These are phyloP conservation scores for Rotaria magnacalcarata DNA, from an alignment of 2,888 invertebrate species.

Conservation along the genomic window DNA sequence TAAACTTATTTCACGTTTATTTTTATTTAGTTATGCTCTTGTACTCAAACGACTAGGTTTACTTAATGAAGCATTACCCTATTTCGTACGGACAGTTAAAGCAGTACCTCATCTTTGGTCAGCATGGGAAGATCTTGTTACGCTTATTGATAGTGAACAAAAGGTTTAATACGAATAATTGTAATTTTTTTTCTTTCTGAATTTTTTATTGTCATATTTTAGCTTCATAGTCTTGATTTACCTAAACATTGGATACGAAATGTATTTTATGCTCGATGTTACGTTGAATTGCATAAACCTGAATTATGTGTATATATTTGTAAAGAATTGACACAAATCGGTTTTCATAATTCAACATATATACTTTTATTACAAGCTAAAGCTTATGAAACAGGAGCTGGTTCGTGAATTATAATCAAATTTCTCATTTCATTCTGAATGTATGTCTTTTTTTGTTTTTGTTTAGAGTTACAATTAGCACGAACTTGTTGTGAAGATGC, in stretches of 20 bases:
- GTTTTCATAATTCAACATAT: slow-evolving; percentile 32
- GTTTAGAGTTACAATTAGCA: slow-evolving; percentile 63
- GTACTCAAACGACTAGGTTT: slow-evolving; percentile 81
- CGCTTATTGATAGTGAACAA: slow-evolving; percentile 76
- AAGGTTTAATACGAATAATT: slow-evolving; percentile 60
- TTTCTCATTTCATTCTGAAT: background rate
- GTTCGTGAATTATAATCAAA: background rate
- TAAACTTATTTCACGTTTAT: background rate
- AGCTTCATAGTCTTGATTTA: slow-evolving; percentile 58
- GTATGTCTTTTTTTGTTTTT: background rate
- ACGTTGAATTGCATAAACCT: slow-evolving; percentile 70
- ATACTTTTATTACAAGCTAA: slow-evolving; percentile 25
- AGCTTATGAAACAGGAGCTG: slow-evolving; percentile 28
- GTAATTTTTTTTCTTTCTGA: background rate
- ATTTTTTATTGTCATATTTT: background rate
- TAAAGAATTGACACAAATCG: slow-evolving; percentile 10
- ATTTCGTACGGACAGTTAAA: slow-evolving; percentile 73
- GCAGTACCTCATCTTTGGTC: slow-evolving; percentile 83
- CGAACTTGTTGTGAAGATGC: slow-evolving; percentile 77
- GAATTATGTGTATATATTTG: slow-evolving; percentile 37
- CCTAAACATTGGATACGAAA: slow-evolving; percentile 90
- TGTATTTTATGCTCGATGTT: slow-evolving; percentile 82
- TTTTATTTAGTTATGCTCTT: slow-evolving; percentile 76
- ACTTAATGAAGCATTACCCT: slow-evolving; percentile 71
- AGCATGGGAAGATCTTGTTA: slow-evolving; percentile 84